Conservation (phyloP, 2,113 vertebrate species). For the Sapayoa aenigma region DNA sequence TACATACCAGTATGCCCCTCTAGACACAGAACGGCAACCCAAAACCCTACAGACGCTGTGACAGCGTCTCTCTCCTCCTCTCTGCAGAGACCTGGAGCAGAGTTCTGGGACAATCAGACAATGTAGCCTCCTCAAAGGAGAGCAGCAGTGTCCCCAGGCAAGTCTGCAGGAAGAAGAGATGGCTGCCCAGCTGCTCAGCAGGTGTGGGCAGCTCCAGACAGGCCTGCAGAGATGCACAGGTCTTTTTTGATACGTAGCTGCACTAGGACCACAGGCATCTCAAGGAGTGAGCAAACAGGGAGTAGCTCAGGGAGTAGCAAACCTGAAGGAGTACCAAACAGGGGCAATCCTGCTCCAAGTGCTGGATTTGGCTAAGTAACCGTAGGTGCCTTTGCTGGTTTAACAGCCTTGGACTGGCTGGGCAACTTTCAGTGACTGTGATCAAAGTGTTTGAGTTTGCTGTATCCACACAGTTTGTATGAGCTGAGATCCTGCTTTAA, state of each 20-base stretch:
- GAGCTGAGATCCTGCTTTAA: not conserved
- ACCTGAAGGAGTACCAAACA: not conserved
- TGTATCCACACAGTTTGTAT: not conserved
- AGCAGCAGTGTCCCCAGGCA: not conserved
- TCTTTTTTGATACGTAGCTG: not conserved
- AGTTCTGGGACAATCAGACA: fast-evolving
- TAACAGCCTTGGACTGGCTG: not conserved
- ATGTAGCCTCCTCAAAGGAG: fast-evolving
- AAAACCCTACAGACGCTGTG: not conserved
- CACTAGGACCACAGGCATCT: not conserved
- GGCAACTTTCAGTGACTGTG: not conserved
- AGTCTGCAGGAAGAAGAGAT: fast-evolving
- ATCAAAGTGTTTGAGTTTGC: not conserved
- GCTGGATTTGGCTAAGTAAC: not conserved
- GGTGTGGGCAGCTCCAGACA: fast-evolving
- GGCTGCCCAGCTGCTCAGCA: fast-evolving
- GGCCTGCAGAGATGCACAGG: not conserved
- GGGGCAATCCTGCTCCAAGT: not conserved
- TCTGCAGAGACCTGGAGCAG: fast-evolving
- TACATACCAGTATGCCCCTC: fast-evolving
- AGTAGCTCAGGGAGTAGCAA: no score
- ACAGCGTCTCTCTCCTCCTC: not conserved
- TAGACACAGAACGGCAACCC: fast-evolving
- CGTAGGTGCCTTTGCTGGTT: not conserved
- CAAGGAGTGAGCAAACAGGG: not conserved